Evolutionary conservation across 2,888 invertebrate genomes (phyloP), one percentile per base, ranked within the genome.

Genomic region (Drosophila diplacantha): DNA sequence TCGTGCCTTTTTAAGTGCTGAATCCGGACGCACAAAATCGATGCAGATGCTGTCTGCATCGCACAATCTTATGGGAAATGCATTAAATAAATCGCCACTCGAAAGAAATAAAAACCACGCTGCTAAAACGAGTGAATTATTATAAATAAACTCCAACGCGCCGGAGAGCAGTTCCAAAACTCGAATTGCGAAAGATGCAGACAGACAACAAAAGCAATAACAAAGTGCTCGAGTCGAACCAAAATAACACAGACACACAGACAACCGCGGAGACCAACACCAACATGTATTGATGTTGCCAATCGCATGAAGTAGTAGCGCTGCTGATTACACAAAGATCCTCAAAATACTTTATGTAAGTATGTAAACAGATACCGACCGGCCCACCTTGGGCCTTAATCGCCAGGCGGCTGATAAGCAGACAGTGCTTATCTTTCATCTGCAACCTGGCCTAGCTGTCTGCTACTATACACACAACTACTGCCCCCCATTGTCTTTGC

Each of bases 131-230:
- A 37, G 38, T 16, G 3, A 20, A 7, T 31, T 20, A 5, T 11
- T 56, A 14, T 29, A 29, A 26, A 18, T 20, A 39, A 35, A 46
- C 14, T 39, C 8, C 14, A 50, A 18, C 5, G 7, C 14, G 18
- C 35, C 18, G 44, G 11, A 35, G 31, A 47, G 18, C 16, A 32
- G 7, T 16, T 34, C 12, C 16, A 41, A 24, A 31, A 18, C 22
- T 58, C 22, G 9, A 35, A 41, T 47, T 41, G 16, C 38, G 8
- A 43, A 69, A 70, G 46, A 79, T 74, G 79, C 69, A 74, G 59
- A 71, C 67, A 59, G 59, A 58, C 73, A 76, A 69, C 70, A 72
- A 77, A 75, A 79, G 77, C 80, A 76, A 80, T 79, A 79, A 79
- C 69, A 76, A 74, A 71, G 71, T 77, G 77, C 71, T 72, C 63